Conservation (phyloP, 2,888 invertebrate genomes). For the Choristoneura rosaceana region DNA sequence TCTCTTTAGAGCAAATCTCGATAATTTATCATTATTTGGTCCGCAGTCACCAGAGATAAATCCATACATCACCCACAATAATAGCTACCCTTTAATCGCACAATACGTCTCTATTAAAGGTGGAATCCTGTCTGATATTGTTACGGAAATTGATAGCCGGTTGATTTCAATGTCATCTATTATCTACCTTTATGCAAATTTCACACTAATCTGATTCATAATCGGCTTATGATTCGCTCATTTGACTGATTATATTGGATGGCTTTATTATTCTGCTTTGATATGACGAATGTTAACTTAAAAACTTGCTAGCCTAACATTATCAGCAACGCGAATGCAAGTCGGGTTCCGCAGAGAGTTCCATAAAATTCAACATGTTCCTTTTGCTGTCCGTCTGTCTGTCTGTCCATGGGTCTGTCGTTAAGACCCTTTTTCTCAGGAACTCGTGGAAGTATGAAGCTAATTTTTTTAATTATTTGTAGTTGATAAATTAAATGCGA, state of each 20-base stretch:
- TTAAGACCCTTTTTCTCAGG: too few species aligned
- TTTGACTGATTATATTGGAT: background rate
- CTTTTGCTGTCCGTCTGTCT: too few species aligned
- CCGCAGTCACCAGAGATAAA: background rate
- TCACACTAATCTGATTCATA: conserved; percentile 3
- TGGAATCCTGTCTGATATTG: background rate
- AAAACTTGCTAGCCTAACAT: too few species aligned
- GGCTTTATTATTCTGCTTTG: background rate
- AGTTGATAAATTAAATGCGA: too few species aligned
- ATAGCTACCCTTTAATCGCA: background rate
- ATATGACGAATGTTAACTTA: background rate
- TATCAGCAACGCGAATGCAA: too few species aligned
- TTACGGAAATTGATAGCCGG: conserved; percentile 9
- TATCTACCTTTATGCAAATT: conserved; percentile 19
- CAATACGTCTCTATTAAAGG: background rate
- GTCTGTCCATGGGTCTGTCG: too few species aligned
- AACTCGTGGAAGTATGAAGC: too few species aligned
- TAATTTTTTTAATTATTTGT: too few species aligned
- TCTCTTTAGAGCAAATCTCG: background rate
- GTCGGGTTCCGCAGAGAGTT: too few species aligned
- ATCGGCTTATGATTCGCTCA: background rate
- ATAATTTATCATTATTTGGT: background rate
- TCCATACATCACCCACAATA: background rate
- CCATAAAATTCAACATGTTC: too few species aligned
- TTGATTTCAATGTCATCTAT: background rate